Evolutionary conservation across 2,888 invertebrate genomes (phyloP).

Genomic region (Microchrysa polita): DNA sequence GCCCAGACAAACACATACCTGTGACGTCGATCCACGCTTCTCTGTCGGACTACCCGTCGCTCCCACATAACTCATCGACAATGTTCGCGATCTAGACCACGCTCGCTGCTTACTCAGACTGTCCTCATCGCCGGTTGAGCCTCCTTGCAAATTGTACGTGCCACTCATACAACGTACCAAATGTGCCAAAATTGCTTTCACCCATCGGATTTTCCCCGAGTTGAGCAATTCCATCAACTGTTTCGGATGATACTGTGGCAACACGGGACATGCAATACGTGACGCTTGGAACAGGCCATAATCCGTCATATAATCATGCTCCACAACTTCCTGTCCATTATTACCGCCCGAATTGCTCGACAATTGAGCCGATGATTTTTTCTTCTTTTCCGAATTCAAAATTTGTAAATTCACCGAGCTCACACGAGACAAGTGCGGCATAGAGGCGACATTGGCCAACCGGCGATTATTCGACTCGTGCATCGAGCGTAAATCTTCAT

Average conservation of each 20-base stretch:
- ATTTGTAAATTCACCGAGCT: conserved; percentile 86
- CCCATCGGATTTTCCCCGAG: conserved; percentile 97
- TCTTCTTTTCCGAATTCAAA: conserved; percentile 76
- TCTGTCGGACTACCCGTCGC: conserved; percentile 82
- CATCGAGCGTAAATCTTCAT: conserved; percentile 73
- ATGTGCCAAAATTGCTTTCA: conserved; percentile 97
- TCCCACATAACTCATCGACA: conserved; percentile 86
- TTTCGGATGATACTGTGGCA: conserved; percentile 99
- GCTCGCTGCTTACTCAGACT: conserved; percentile 72
- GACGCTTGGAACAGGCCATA: conserved; percentile 97
- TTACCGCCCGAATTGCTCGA: conserved; percentile 55
- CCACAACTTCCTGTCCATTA: conserved; percentile 63
- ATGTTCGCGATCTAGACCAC: conserved; percentile 89
- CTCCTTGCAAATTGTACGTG: conserved; percentile 67
- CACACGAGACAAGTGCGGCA: conserved; percentile 83
- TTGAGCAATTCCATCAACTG: conserved; percentile 98
- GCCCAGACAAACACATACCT: conserved; percentile 58
- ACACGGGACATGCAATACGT: conserved; percentile 94
- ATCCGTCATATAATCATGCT: conserved; percentile 87
- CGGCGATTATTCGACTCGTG: conserved; percentile 75
- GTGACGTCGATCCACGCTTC: conserved; percentile 78
- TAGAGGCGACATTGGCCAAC: conserved; percentile 77
- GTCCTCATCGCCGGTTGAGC: conserved; percentile 68
- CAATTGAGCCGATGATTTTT: conserved; percentile 66
- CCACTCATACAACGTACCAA: conserved; percentile 84